Percentiles rank a stretch among this genome's conserved stretches.
Evolutionary conservation across 1,140 invertebrate species (phyloP).

Genomic region (Apis dorsata): DNA sequence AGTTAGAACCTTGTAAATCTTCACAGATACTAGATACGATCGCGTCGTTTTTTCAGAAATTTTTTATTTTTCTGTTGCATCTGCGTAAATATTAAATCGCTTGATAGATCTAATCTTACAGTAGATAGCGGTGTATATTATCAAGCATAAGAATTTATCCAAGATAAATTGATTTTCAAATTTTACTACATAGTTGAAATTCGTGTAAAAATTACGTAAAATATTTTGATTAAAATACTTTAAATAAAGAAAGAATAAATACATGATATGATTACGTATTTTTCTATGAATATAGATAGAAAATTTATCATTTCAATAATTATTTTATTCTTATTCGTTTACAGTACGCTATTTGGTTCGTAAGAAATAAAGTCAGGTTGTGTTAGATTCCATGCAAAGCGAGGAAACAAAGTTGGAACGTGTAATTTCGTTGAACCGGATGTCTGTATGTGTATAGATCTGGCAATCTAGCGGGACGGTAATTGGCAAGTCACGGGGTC

Average conservation of each 20-base stretch:
- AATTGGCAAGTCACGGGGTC: slow-evolving; percentile 42
- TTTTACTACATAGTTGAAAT: no score
- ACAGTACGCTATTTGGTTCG: neutral
- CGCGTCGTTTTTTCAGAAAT: neutral
- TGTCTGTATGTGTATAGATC: neutral
- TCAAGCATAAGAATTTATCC: no score
- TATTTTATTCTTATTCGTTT: neutral
- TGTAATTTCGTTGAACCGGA: slow-evolving; percentile 26
- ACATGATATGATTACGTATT: no score
- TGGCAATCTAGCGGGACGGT: slow-evolving; percentile 35
- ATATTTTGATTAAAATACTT: no score
- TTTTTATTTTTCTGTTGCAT: neutral
- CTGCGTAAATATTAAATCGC: neutral
- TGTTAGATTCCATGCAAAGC: neutral
- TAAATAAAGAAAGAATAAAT: no score
- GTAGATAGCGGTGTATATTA: no score
- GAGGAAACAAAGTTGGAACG: slow-evolving; percentile 9
- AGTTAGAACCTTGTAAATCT: slow-evolving; percentile 22
- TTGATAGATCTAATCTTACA: neutral
- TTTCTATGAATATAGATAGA: neutral
- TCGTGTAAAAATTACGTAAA: no score
- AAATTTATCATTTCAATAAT: neutral
- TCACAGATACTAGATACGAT: slow-evolving; percentile 15
- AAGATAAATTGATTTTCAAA: no score
- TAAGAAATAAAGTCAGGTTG: neutral